These are phyloP conservation scores for Neoitamus cyanurus DNA, from an alignment of 2,888 invertebrate species.

Conservation along the genomic window DNA sequence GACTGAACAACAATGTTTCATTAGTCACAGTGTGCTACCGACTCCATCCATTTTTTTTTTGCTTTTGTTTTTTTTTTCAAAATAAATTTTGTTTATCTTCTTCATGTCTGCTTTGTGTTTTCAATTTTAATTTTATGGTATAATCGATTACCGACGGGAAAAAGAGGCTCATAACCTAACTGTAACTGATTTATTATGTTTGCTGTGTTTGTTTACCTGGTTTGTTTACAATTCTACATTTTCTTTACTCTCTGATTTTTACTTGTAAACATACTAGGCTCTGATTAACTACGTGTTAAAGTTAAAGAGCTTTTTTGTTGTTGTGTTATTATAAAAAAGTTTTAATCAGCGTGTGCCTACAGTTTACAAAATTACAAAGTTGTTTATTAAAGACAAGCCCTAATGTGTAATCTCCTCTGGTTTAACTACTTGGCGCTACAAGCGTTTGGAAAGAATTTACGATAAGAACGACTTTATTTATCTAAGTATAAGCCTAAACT, in stretches of 20 bases:
- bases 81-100: conserved; percentile 45
- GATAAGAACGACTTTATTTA: neutral
- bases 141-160: conserved; percentile 45
- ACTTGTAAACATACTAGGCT: conserved; percentile 31
- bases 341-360: neutral
- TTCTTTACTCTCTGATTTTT: neutral
- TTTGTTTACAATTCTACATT: neutral
- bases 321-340: neutral
- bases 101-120: conserved; percentile 16
- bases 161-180: conserved; percentile 48
- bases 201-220: conserved; percentile 28
- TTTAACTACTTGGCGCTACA: conserved; percentile 35
- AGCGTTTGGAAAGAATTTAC: neutral
- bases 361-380: neutral
- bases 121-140: conserved; percentile 41
- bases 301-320: neutral
- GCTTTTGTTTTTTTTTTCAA: conserved; percentile 54
- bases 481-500: neutral
- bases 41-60: conserved; percentile 66
- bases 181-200: neutral
- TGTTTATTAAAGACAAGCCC: neutral
- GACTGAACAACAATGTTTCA: conserved; percentile 76
- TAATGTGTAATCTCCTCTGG: neutral
- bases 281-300: neutral
- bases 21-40: conserved; percentile 64